Evolutionary conservation across 2,888 invertebrate genomes (phyloP), one percentile per base, ranked within the genome.

Genomic region (Agrilus cyanescens): DNA sequence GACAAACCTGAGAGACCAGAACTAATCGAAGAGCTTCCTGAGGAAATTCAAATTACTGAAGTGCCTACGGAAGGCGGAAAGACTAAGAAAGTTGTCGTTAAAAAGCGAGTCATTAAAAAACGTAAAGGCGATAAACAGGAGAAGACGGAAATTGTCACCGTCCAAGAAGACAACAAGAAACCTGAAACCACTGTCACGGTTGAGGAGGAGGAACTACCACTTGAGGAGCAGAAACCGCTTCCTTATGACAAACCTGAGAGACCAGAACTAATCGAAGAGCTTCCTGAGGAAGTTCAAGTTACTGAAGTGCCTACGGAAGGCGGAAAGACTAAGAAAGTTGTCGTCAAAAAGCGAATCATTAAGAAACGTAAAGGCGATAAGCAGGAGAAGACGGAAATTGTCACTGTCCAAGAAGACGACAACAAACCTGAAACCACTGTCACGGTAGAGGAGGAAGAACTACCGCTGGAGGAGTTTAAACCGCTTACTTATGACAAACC

Each of bases 321-420:
- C 37, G 33, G 41, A 13, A 43, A 41, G 3, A 33, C 52, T 37
- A 46, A 50, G 5, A 53, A 51, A 38, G 55, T 50, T 46, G 49
- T 47, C 3, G 46, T 50, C 25, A 70, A 63, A 7, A 68, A 63
- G 42, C 62, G 62, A 6, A 65, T 65, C 37, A 58, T 68, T 1
- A 68, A 65, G 42, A 67, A 66, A 38, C 63, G 59, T 12, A 58
- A 56, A 25, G 66, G 59, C 4, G 57, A 54, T 13, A 61, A 61
- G 41, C 48, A 66, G 41, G 59, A 66, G 53, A 55, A 59, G 0
- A 64, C 65, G 16, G 62, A 69, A 57, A 64, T 66, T 44, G 55
- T 57, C 12, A 57, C 55, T 54, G n/a, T n/a, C 1, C 53, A 58
- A 49, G 56, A 59, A 46, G 59, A 54, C 45, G 55, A 45, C 30